Evolutionary conservation across 1,140 invertebrate species (phyloP).

Genomic region (Scaptodrosophila lebanonensis): DNA sequence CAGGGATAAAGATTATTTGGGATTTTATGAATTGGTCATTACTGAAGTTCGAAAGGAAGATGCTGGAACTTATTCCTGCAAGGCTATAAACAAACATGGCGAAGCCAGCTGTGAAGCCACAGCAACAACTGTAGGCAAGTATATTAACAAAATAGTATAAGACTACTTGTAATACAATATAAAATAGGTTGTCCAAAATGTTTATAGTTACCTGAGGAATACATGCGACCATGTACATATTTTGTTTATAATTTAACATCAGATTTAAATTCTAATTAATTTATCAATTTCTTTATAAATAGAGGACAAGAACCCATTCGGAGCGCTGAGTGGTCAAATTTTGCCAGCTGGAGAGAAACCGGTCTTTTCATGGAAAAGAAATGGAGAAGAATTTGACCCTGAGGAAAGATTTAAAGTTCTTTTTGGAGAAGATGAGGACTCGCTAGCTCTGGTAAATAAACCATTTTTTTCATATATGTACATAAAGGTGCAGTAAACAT

Average conservation of each 20-base stretch:
- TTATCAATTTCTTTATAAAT: not conserved
- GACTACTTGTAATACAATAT: no score
- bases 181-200: no score
- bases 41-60: conserved; percentile 87
- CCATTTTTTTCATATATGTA: no score
- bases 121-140: conserved; percentile 87
- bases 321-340: conserved; percentile 83
- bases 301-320: conserved; percentile 90
- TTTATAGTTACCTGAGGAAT: no score
- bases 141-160: no score
- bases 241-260: no score
- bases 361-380: conserved; percentile 92
- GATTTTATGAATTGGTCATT: conserved; percentile 94
- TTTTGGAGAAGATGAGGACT: conserved; percentile 94
- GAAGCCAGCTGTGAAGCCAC: conserved; percentile 85
- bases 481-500: no score
- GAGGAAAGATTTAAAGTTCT: conserved; percentile 96
- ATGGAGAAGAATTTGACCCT: conserved; percentile 92
- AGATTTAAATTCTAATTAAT: not conserved
- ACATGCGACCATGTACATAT: no score
- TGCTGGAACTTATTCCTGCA: conserved; percentile 92
- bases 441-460: conserved; percentile 89
- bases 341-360: conserved; percentile 87
- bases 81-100: conserved; percentile 90
- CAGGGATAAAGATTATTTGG: conserved; percentile 86